phyloP scores from a whole-genome alignment of 2,113 vertebrate genomes.

The Lepisosteus oculatus region DNA sequence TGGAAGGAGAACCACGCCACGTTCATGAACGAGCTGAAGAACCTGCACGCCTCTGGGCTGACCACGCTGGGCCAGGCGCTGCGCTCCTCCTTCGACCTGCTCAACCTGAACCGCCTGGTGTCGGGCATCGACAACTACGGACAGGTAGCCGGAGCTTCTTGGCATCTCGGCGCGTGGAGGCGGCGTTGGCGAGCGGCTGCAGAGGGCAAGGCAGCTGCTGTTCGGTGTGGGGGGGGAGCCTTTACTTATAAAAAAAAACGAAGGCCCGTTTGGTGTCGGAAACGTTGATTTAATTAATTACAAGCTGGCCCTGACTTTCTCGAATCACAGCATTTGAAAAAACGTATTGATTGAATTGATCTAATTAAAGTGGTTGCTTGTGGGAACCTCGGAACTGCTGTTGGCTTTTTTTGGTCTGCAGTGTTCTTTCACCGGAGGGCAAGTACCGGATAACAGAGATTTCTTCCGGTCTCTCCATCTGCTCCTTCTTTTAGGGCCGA shows the following conservation, averaged over 20 bases:
- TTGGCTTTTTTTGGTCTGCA: too few species aligned
- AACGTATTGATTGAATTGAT: too few species aligned
- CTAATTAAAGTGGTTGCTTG: too few species aligned
- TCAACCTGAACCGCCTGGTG: conserved; percentile 97
- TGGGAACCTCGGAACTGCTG: too few species aligned
- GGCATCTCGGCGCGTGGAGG: neutral
- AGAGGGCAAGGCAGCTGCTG: neutral
- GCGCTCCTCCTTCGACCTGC: conserved; percentile 90
- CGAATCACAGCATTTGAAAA: too few species aligned
- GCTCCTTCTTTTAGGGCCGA: conserved; percentile 72
- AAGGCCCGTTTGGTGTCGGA: conserved; percentile 8
- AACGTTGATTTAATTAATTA: too few species aligned
- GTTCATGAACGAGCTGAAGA: conserved; percentile 97
- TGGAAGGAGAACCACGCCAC: conserved; percentile 98
- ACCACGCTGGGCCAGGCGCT: conserved; percentile 94
- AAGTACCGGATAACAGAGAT: too few species aligned
- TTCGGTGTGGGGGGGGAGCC: neutral
- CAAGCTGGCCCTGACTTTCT: too few species aligned
- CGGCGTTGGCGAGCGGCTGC: neutral
- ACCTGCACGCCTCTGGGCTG: conserved; percentile 91
- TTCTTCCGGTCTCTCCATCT: conserved; percentile 28
- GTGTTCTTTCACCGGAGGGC: too few species aligned
- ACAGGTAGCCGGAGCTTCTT: conserved; percentile 71
- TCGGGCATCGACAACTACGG: conserved; percentile 99
- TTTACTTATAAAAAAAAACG: conserved; percentile 17